Evolutionary conservation across 2,113 vertebrate species (phyloP), one percentile per base, ranked within the genome.

Genomic region (Glareola pratincola): DNA sequence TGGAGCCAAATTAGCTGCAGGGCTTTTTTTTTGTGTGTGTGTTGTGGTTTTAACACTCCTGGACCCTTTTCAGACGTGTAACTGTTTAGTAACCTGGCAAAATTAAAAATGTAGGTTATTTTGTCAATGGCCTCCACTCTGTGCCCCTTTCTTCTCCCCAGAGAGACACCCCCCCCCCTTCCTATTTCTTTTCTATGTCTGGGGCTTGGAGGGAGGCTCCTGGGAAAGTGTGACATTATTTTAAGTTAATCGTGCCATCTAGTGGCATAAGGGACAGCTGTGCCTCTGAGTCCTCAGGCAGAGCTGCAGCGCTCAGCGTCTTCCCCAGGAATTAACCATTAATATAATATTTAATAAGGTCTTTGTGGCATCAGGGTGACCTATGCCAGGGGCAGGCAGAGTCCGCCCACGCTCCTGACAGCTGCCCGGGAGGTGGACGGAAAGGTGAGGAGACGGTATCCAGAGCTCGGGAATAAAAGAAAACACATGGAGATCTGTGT

Each of bases 181-280:
- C n/a, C 29, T 63, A 0, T 37, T 82, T 59, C 13, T 85, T 83
- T n/a, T 32, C 41, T 16, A 0, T 3, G 30, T 6, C 43, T 32
- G 60, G 75, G 34, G 5, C 10, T 82, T 60, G n/a, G 24, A 67
- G 32, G 14, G 14, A 45, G 8, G 36, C 14, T 62, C 2, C 7
- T 3, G 14, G 29, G 12, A 32, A 47, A 22, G 5, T 2, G 8
- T 9, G 43, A 6, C 14, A 1, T 23, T 51, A 83, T 78, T 90
- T 84, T 93, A 66, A 87, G 90, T 91, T 96, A 80, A 93, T 36
- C 95, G 85, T 88, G 78, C 96, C 97, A 96, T 87, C 97, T 97
- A 96, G 90, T 85, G 97, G 39, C 74, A 7, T 0, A 27, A 47
- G 5, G 43, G 34, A 36, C 39, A 30, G 6, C 15, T 2, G 26